A percentile compares a stretch with the other conserved stretches of the same genome.
These are phyloP conservation scores for Ladona fulva DNA, from an alignment of 1,140 invertebrate species.

Conservation along the genomic window DNA sequence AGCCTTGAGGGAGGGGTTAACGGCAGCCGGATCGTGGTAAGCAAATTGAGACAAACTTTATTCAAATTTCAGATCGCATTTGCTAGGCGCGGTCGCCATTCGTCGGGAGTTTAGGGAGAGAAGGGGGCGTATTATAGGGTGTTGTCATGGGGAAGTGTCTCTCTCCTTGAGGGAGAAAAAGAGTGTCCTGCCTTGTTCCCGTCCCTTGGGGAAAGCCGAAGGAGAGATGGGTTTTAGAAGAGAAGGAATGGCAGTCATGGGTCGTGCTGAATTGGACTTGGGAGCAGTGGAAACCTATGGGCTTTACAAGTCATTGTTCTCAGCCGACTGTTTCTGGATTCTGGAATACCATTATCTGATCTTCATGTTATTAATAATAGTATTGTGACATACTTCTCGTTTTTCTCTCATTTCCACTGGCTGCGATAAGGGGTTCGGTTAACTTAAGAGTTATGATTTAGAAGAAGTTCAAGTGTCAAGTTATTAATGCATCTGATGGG, in stretches of 20 bases:
- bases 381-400: too few relatives aligned
- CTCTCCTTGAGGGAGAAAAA: not conserved
- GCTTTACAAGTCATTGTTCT: not conserved
- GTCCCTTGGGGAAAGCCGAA: not conserved
- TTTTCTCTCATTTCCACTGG: too few relatives aligned
- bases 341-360: too few relatives aligned
- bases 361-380: too few relatives aligned
- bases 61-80: conserved; percentile 2
- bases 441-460: too few relatives aligned
- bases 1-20: too few relatives aligned
- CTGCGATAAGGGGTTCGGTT: too few relatives aligned
- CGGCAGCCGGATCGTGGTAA: not conserved
- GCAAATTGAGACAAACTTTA: conserved; percentile 10
- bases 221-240: not conserved
- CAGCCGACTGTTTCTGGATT: too few relatives aligned
- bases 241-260: not conserved
- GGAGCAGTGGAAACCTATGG: not conserved
- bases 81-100: not conserved
- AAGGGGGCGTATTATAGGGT: not conserved
- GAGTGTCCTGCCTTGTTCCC: not conserved
- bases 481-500: too few relatives aligned
- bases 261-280: not conserved
- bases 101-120: not conserved
- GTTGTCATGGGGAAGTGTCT: not conserved
- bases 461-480: too few relatives aligned